A percentile compares a stretch with the other conserved stretches of the same genome.
phyloP scores from a whole-genome alignment of 2,113 vertebrate genomes.

The Nansenia antarctica region DNA sequence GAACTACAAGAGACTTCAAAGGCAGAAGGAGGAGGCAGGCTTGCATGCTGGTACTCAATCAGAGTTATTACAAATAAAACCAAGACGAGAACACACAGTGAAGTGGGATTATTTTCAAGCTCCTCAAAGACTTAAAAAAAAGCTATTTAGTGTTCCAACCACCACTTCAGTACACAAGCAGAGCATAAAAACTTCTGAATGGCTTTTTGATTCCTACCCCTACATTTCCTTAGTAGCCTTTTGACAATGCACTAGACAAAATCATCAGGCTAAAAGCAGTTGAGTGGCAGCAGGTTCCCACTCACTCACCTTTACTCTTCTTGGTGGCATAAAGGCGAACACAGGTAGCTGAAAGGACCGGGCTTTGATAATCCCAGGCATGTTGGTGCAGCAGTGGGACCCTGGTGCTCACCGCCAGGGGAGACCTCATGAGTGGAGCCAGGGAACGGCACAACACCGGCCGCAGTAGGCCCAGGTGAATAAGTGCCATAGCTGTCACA shows the following conservation, averaged over 20 bases:
- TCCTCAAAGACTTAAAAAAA: neutral
- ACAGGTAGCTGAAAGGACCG: conserved; percentile 31
- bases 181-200: too few species aligned
- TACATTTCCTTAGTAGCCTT: neutral
- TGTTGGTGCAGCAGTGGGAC: conserved; percentile 15
- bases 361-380: conserved; percentile 18
- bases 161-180: neutral
- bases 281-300: conserved; percentile 8
- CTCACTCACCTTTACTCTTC: conserved; percentile 84
- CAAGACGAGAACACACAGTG: conserved; percentile 15
- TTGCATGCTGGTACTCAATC: conserved; percentile 49
- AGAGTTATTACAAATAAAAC: conserved; percentile 52
- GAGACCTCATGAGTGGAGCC: conserved; percentile 21
- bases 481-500: conserved; percentile 69
- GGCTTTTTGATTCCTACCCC: neutral
- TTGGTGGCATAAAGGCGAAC: conserved; percentile 85
- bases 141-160: conserved; percentile 10
- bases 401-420: conserved; percentile 12
- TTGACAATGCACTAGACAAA: neutral
- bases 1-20: conserved; percentile 9
- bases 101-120: conserved; percentile 3
- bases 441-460: conserved; percentile 59
- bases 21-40: conserved; percentile 17
- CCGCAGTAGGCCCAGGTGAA: conserved; percentile 68
- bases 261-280: conserved; percentile 4